phyloP scores from a whole-genome alignment of 2,888 invertebrate genomes.

The Furcula furcula region DNA sequence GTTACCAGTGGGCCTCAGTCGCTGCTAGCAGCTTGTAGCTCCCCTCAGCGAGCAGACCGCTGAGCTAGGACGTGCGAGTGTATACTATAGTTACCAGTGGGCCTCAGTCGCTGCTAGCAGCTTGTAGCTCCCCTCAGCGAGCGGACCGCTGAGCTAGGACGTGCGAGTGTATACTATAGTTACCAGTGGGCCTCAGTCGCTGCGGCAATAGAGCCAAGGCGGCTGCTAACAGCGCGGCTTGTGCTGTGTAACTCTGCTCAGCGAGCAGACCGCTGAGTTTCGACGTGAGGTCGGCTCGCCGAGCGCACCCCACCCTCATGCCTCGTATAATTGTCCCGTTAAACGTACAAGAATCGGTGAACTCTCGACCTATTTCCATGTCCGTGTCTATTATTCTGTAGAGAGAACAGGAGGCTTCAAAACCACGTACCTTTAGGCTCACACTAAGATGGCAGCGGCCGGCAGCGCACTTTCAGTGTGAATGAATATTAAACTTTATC shows the following conservation, averaged over 20 bases:
- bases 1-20: not conserved
- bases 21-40: not conserved
- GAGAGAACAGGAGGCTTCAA: no score
- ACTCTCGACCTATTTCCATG: slow-evolving; percentile 80
- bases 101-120: slow-evolving; percentile 15
- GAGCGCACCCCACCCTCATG: slow-evolving; percentile 51
- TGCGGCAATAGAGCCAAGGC: slow-evolving; percentile 29
- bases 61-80: not conserved
- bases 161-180: no score
- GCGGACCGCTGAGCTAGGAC: not conserved
- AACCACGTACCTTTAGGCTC: no score
- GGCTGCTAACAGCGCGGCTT: slow-evolving; percentile 48
- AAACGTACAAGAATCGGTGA: slow-evolving; percentile 72
- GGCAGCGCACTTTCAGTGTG: no score
- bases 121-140: not conserved
- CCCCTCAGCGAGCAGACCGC: not conserved
- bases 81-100: slow-evolving; percentile 37
- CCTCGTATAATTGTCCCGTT: slow-evolving; percentile 54
- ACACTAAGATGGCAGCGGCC: no score
- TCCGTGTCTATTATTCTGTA: slow-evolving; percentile 88
- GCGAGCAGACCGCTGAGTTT: slow-evolving; percentile 52
- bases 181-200: slow-evolving; percentile 32
- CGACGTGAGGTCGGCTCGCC: slow-evolving; percentile 64
- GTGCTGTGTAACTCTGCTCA: slow-evolving; percentile 44
- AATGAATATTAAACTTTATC: no score